These are phyloP conservation scores for Macrophya annulata DNA, from an alignment of 2,888 invertebrate species.

Conservation along the genomic window DNA sequence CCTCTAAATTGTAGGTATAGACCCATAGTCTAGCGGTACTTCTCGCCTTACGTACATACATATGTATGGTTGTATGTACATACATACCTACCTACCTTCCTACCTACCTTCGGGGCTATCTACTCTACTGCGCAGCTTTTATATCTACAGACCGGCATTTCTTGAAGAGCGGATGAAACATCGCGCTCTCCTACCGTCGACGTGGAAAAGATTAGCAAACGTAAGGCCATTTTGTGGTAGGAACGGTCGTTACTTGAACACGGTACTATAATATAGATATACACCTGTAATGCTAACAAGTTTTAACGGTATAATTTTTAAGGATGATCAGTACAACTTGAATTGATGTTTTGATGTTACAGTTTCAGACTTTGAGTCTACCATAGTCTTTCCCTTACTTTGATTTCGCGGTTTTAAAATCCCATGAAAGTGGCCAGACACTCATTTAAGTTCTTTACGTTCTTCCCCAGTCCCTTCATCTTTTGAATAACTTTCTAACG, in stretches of 20 bases:
- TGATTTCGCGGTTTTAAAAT: neutral
- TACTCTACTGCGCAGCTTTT: conserved; percentile 33
- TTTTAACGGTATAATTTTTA: neutral
- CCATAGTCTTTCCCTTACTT: neutral
- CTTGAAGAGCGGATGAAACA: conserved; percentile 39
- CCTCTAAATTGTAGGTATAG: conserved; percentile 41
- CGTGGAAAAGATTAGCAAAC: conserved; percentile 46
- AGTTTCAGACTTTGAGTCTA: neutral
- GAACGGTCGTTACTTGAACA: conserved; percentile 21
- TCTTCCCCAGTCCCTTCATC: no score
- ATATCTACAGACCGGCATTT: conserved; percentile 44
- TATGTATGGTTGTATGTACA: neutral
- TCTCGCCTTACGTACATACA: neutral
- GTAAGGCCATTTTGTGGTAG: conserved; percentile 46
- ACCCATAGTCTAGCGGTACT: conserved; percentile 6
- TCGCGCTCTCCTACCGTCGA: conserved; percentile 27
- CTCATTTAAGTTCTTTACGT: no score
- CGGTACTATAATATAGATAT: conserved; percentile 14
- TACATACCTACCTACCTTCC: neutral
- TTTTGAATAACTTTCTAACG: no score
- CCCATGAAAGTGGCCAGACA: no score
- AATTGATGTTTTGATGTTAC: neutral
- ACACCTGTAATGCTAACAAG: neutral
- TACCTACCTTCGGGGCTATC: conserved; percentile 21
- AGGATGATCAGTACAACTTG: neutral